phyloP scores from a whole-genome alignment of 1,140 invertebrate species.

The Nasonia vitripennis region DNA sequence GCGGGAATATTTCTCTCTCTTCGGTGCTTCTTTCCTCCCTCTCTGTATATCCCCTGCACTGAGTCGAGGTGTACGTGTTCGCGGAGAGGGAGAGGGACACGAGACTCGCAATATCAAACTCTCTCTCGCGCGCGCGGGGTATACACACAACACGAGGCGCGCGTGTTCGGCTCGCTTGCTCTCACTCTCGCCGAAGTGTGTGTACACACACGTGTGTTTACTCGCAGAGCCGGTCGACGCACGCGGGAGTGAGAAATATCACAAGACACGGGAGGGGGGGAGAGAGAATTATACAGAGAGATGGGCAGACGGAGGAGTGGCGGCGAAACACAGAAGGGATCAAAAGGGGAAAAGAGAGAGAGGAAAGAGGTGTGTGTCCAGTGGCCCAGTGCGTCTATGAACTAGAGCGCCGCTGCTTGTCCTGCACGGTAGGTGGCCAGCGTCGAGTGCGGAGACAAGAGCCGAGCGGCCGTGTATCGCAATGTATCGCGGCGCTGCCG shows the following conservation, averaged over 20 bases:
- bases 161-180: constrained; percentile 19
- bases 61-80: constrained; percentile 20
- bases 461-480: constrained; percentile 69
- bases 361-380: constrained; percentile 53
- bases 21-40: background rate
- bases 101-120: constrained; percentile 52
- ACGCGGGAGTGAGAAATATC: constrained; percentile 23
- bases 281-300: constrained; percentile 13
- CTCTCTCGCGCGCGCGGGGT: constrained; percentile 13
- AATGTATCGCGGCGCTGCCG: constrained; percentile 71
- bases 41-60: background rate
- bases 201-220: constrained; percentile 42
- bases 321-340: constrained; percentile 8
- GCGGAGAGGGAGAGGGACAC: background rate
- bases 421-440: constrained; percentile 64
- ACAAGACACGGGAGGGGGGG: constrained; percentile 1
- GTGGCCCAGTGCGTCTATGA: constrained; percentile 65
- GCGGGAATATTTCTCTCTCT: background rate
- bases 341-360: background rate
- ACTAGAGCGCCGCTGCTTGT: constrained; percentile 61
- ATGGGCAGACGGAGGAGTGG: background rate
- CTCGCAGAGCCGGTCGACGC: constrained; percentile 43
- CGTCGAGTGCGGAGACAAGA: constrained; percentile 68
- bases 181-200: constrained; percentile 1
- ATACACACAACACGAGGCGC: constrained; percentile 37